phyloP scores from a whole-genome alignment of 2,113 vertebrate genomes.

The Salvator merianae region DNA sequence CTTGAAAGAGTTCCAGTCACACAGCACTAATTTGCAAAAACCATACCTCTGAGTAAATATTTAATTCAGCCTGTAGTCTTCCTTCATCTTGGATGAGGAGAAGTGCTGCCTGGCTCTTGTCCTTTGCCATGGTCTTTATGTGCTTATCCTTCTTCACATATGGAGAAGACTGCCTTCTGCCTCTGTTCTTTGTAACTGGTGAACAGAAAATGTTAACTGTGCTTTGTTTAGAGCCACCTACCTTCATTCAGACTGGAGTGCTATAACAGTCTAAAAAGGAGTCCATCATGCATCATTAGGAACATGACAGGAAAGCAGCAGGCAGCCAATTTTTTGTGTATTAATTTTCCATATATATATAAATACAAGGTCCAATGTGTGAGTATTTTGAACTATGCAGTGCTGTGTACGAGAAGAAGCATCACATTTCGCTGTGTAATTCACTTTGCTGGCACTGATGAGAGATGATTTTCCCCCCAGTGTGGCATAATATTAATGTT shows the following conservation, averaged over 20 bases:
- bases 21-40: background rate
- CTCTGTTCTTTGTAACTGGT: background rate
- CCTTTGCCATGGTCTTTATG: background rate
- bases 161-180: too few relatives aligned
- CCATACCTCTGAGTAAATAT: background rate
- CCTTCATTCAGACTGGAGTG: background rate
- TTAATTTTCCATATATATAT: slow-evolving; percentile 9
- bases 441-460: slow-evolving; percentile 68
- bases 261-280: background rate
- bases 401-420: slow-evolving; percentile 56
- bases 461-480: slow-evolving; percentile 64
- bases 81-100: background rate
- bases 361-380: slow-evolving; percentile 46
- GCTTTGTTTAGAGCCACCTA: background rate
- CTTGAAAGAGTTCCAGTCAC: background rate
- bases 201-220: background rate
- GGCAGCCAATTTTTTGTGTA: slow-evolving; percentile 1
- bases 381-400: slow-evolving; percentile 45
- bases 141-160: too few relatives aligned
- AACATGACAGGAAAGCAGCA: background rate
- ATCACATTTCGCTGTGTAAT: slow-evolving; percentile 56
- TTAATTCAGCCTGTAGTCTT: background rate
- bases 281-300: background rate
- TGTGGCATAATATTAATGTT: slow-evolving; percentile 91
- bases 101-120: background rate